Evolutionary conservation across 2,797 vertebrate genomes (phyloP).

Genomic region (Sebastes dallii): DNA sequence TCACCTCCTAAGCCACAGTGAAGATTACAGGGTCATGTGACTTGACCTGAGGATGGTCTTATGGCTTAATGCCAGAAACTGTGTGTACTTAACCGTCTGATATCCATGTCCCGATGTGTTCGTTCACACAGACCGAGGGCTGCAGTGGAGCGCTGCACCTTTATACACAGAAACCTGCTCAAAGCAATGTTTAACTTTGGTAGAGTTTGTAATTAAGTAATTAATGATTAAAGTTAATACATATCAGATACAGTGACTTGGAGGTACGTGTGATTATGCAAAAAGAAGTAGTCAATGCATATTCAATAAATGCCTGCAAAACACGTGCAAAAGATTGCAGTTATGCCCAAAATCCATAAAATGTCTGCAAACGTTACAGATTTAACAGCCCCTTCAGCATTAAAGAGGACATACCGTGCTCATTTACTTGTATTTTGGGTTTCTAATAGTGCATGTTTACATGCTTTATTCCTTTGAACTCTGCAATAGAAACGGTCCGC

Average conservation of each 20-base stretch:
- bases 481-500: too few relatives aligned
- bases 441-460: too few relatives aligned
- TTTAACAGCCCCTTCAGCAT: neutral
- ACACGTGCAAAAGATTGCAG: neutral
- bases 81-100: slow-evolving; percentile 34
- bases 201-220: neutral
- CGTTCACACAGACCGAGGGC: neutral
- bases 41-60: slow-evolving; percentile 54
- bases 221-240: neutral
- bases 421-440: too few relatives aligned
- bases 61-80: slow-evolving; percentile 47
- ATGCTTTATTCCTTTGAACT: too few relatives aligned
- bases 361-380: neutral
- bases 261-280: too few relatives aligned
- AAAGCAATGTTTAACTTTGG: neutral
- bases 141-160: neutral
- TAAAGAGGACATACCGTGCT: too few relatives aligned
- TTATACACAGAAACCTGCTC: neutral
- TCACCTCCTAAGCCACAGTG: slow-evolving; percentile 60
- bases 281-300: neutral
- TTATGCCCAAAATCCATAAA: neutral
- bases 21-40: slow-evolving; percentile 73
- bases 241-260: too few relatives aligned
- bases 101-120: slow-evolving; percentile 12
- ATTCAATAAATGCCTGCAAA: neutral